These are phyloP conservation scores for Selene dorsalis DNA, from an alignment of 2,797 vertebrate species.

Conservation along the genomic window DNA sequence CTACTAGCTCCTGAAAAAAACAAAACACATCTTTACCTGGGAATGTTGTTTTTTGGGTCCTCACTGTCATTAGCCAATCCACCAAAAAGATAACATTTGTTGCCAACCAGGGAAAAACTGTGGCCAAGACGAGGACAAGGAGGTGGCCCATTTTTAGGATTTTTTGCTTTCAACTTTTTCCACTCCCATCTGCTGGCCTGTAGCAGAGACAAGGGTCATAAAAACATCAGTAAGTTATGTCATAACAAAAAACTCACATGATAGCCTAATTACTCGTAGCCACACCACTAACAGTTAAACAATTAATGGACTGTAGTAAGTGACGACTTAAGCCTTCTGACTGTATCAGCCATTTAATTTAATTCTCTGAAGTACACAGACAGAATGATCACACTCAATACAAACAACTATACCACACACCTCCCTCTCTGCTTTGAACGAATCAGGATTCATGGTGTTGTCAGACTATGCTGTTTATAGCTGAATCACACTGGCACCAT, in stretches of 20 bases:
- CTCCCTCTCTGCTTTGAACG: background rate
- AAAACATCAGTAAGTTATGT: background rate
- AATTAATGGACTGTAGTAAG: background rate
- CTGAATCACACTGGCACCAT: background rate
- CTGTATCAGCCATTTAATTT: background rate
- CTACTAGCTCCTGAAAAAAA: background rate
- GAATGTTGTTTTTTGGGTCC: slow-evolving; percentile 99
- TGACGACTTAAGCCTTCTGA: background rate
- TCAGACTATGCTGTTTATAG: background rate
- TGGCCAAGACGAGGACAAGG: slow-evolving; percentile 95
- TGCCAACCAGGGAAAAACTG: slow-evolving; percentile 96
- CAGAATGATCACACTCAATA: background rate
- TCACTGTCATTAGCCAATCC: slow-evolving; percentile 96
- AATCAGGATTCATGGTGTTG: background rate
- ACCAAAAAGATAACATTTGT: slow-evolving; percentile 96
- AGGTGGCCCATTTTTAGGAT: slow-evolving; percentile 94
- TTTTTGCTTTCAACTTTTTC: slow-evolving; percentile 97
- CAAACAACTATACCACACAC: background rate
- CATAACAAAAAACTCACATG: background rate
- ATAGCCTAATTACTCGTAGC: background rate
- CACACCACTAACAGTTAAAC: background rate
- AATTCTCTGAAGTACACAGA: background rate
- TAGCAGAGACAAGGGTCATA: slow-evolving; percentile 29
- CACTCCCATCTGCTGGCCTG: slow-evolving; percentile 98
- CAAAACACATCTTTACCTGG: slow-evolving; percentile 82